phyloP scores from a whole-genome alignment of 2,113 vertebrate species.

The Catharus minimus region DNA sequence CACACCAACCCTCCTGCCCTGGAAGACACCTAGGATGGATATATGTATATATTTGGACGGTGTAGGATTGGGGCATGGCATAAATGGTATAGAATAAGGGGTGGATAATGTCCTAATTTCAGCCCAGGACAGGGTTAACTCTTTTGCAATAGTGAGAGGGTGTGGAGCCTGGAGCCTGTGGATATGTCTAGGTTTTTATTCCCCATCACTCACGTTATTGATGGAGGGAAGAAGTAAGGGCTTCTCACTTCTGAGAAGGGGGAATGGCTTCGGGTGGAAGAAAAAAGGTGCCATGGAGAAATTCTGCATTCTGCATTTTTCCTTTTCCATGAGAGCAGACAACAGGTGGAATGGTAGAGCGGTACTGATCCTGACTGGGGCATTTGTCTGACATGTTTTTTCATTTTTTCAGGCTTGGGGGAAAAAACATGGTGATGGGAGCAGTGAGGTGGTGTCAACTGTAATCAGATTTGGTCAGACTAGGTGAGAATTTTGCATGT shows the following conservation, averaged over 20 bases:
- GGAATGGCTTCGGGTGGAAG: accelerated
- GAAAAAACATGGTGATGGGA: neutral
- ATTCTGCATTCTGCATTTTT: neutral
- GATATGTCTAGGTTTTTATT: neutral
- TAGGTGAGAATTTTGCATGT: neutral
- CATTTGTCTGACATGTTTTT: neutral
- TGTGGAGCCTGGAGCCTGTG: neutral
- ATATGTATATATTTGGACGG: neutral
- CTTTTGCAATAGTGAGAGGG: neutral
- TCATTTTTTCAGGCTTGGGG: too few relatives aligned
- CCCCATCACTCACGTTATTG: neutral
- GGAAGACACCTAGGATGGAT: neutral
- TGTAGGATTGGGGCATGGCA: neutral
- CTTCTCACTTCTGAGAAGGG: neutral
- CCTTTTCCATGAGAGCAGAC: neutral
- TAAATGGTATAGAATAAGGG: neutral
- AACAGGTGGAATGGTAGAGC: neutral
- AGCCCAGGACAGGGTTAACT: neutral
- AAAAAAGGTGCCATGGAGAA: neutral
- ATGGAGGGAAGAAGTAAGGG: neutral
- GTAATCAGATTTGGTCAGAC: accelerated
- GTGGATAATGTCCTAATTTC: neutral
- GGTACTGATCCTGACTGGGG: neutral
- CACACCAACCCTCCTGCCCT: neutral
- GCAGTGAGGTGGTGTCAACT: neutral